phyloP scores from a whole-genome alignment of 2,113 vertebrate genomes.

The Smithornis capensis region DNA sequence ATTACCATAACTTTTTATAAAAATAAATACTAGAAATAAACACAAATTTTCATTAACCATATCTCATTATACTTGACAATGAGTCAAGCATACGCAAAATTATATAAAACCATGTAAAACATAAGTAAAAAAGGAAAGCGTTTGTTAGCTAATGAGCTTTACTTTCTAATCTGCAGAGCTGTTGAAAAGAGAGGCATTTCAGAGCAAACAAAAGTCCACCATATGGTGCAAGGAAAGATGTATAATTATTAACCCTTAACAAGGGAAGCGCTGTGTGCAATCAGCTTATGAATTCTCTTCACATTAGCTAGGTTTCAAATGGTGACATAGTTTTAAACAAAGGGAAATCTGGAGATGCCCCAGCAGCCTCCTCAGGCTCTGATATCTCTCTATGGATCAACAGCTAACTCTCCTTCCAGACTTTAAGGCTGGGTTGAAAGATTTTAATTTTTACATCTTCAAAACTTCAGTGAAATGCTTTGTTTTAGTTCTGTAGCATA shows the following conservation, averaged over 20 bases:
- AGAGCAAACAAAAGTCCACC: constrained; percentile 33
- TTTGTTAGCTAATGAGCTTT: constrained; percentile 21
- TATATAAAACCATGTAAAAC: not conserved
- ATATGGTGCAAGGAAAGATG: constrained; percentile 12
- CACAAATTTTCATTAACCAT: not conserved
- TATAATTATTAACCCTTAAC: constrained; percentile 51
- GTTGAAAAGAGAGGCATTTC: constrained; percentile 30
- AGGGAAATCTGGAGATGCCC: not conserved
- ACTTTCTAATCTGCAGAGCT: constrained; percentile 10
- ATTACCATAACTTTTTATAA: not conserved
- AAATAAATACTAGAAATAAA: not conserved
- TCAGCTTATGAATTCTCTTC: not conserved
- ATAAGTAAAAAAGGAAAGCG: not conserved
- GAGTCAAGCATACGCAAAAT: not conserved
- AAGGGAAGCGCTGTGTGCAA: not conserved
- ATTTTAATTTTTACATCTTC: not conserved
- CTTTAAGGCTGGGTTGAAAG: not conserved
- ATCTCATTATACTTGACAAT: not conserved
- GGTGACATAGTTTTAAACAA: constrained; percentile 7
- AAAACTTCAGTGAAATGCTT: not conserved
- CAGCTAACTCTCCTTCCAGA: not conserved
- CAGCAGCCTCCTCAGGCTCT: not conserved
- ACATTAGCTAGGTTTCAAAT: constrained; percentile 29
- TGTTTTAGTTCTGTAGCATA: not conserved
- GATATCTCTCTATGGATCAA: not conserved